Evolutionary conservation across 2,888 invertebrate species (phyloP), one percentile per base, ranked within the genome.

Genomic region (Sialis fuliginosa): DNA sequence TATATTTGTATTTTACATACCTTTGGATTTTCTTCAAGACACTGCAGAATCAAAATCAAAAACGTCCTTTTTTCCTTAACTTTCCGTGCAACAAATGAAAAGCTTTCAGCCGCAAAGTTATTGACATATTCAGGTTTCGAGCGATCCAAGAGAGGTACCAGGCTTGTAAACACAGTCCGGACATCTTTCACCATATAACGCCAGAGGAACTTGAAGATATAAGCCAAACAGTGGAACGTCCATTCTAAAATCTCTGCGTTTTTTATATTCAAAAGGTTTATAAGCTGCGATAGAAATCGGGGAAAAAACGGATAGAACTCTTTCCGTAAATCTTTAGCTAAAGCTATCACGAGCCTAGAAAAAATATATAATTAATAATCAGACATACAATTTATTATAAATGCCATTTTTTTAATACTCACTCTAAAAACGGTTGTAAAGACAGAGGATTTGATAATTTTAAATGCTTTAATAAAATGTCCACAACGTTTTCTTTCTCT

Each of bases 91-190:
- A 97, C 82, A 70, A 91, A 96, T 1, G 95, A 86, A 71, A 96
- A 95, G 64, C 92, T 88, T 66, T 96, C 93, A 0, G 92, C 90
- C 5, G 95, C 92, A 74, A 96, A 97, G 58, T 84, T 84, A 54
- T 86, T 82, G 22, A 96, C 80, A 60, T 92, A 90, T 51, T 77
- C 76, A 30, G 88, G 86, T 56, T 81, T 79, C n/a, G 70, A 68
- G 45, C 81, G 79, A 54, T 82, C 81, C 35, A 95, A 63, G 5
- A 95, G 65, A 0, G 89, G 87, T 34, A 87, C 61, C 6, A 88
- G 71, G 42, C 75, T 70, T 52, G 75, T 75, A 52, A 88, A 76
- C 0, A 91, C 77, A 9, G 72, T 68, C 42, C 76, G 72, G 42
- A 92, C 75, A 60, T 92, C 84, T 55, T 81, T 83, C 32, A 88